Evolutionary conservation across 2,797 vertebrate genomes (phyloP), one percentile per base, ranked within the genome.

Genomic region (Fratercula arctica): DNA sequence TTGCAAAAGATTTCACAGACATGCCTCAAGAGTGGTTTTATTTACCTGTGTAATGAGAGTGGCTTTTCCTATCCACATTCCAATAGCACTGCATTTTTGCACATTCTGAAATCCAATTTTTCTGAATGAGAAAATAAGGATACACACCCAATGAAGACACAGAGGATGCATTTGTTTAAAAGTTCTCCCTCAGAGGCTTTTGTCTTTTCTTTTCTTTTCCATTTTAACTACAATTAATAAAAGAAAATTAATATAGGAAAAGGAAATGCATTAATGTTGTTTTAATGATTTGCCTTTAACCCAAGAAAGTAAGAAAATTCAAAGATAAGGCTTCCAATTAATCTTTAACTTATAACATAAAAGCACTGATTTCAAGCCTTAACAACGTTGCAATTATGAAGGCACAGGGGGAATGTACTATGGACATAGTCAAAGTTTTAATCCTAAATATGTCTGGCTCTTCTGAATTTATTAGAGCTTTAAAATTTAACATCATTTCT

Each of bases 271-370:
- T 77, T 91, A 51, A 57, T 80, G 64, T 77, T 91, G 35, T 68
- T 96, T 87, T 95, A 96, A 95, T 79, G n/a, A 76, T 93, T 96
- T 69, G 77, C 80, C 77, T 96, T 97, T 94, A 96, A 95, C 85
- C 53, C 67, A 83, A 63, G 82, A 91, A 95, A 95, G 70, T 83
- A 74, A 78, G 54, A 91, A 95, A 96, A 96, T 86, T 95, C 92
- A 91, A 95, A 96, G 78, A 96, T 89, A 97, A 93, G 91, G 3
- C 35, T 96, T 96, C 67, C 87, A 96, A 95, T 97, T 97, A 96
- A 96, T 95, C 96, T 95, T 96, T 96, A 96, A 93, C 80, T 95
- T 82, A 77, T 95, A 93, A 96, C 89, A 93, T 97, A 89, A 97
- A 96, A 96, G 73, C 68, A 85, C 73, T 91, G 82, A 94, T 97